Evolutionary conservation across 2,888 invertebrate genomes (phyloP).

Genomic region (Pachymerium ferrugineum): DNA sequence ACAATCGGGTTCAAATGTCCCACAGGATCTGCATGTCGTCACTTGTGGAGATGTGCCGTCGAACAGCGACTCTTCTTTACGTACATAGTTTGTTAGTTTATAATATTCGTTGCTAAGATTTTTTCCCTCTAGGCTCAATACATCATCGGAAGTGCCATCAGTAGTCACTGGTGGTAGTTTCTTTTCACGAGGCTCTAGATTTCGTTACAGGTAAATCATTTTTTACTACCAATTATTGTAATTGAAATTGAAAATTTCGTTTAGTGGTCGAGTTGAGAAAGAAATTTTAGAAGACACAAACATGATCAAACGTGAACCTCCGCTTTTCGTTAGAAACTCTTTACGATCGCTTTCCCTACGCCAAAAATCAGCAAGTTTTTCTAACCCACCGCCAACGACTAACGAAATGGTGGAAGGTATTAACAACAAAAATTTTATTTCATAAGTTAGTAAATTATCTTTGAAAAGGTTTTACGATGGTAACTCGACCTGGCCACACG

Average conservation of each 20-base stretch:
- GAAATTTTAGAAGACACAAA: constrained; percentile 74
- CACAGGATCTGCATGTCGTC: constrained; percentile 82
- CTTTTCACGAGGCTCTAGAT: constrained; percentile 91
- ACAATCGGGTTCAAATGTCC: constrained; percentile 94
- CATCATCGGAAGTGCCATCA: constrained; percentile 79
- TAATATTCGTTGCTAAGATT: background rate
- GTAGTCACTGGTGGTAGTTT: constrained; percentile 79
- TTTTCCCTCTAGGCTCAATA: constrained; percentile 62
- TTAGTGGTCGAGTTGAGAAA: constrained; percentile 82
- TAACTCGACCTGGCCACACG: constrained; percentile 34
- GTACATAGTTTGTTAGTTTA: constrained; percentile 54
- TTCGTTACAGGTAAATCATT: constrained; percentile 61
- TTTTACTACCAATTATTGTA: background rate
- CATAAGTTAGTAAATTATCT: background rate
- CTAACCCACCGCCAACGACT: constrained; percentile 37
- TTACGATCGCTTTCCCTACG: constrained; percentile 38
- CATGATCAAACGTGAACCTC: constrained; percentile 46
- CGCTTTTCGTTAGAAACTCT: constrained; percentile 42
- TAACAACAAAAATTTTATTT: background rate
- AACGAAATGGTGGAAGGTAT: constrained; percentile 36
- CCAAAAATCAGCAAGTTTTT: constrained; percentile 36
- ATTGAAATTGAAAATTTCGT: constrained; percentile 37
- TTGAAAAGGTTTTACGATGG: constrained; percentile 30
- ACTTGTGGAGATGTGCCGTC: constrained; percentile 95
- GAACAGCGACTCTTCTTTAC: constrained; percentile 98